Evolutionary conservation across 2,113 vertebrate species (phyloP), one percentile per base, ranked within the genome.

Genomic region (Oxyruncus cristatus): DNA sequence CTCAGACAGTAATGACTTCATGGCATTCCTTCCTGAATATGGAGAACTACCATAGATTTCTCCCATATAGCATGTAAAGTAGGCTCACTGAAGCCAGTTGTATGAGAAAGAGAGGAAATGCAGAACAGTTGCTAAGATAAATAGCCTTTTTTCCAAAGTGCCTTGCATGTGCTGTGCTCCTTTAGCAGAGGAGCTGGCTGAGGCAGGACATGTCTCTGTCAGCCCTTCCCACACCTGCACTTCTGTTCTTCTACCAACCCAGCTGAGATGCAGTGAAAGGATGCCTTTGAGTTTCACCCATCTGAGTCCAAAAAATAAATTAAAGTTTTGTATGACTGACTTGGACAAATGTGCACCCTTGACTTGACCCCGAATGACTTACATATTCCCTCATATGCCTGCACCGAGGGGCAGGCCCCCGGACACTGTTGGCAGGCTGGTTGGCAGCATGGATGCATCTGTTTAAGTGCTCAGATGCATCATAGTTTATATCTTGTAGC

Each of bases 211-310:
- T 26, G 5, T 47, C 44, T 39, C 85, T 12, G 3, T 39, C 63
- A 50, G 73, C 30, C n/a, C 39, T 73, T 91, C 71, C 39, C 0
- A 1, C 71, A 28, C 52, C 85, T 63, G 47, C 2, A 0, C 27
- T 37, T 55, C 63, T 11, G 19, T 26, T 80, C 24, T 61, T 52
- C 50, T 62, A 4, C 33, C 63, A 68, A 4, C 5, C 33, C 55
- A 47, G 46, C 9, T 20, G 33, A 47, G 0, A 0, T 10, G 47
- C 30, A 67, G 41, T 1, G 2, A 26, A 53, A 65, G 10, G 42
- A 33, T 0, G 4, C 37, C n/a, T 90, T 85, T 71, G 61, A 41
- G 65, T 74, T 70, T 85, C 74, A 74, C n/a, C 41, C 70, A 30
- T 3, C 10, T 0, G 4, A 44, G 27, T 35, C 41, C 59, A 70